A percentile compares a stretch with the other conserved stretches of the same genome.
Conservation (phyloP, 2,113 vertebrate genomes). For the Toxotes chatareus region DNA sequence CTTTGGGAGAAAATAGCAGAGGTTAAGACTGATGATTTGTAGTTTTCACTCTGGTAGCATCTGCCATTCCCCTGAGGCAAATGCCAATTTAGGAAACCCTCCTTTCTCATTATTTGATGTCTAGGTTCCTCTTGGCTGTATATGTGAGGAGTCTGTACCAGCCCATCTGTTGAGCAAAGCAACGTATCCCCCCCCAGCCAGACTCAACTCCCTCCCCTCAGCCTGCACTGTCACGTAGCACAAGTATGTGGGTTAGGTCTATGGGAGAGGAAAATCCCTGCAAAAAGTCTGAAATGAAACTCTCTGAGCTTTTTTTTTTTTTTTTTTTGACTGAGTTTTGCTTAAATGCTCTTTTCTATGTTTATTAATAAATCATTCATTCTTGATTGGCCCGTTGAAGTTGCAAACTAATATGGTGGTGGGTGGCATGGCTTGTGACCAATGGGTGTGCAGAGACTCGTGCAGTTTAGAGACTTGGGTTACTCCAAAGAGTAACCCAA, state of each 20-base stretch:
- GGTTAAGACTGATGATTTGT: conserved; percentile 42
- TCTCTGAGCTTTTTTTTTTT: too few species aligned
- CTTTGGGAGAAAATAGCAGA: conserved; percentile 50
- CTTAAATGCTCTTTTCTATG: not conserved
- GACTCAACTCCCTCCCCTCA: conserved; percentile 36
- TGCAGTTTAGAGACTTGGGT: too few species aligned
- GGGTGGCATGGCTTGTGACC: too few species aligned
- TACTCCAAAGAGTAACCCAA: too few species aligned
- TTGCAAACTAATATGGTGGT: too few species aligned
- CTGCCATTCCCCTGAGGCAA: conserved; percentile 46
- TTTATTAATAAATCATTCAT: not conserved
- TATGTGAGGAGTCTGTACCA: conserved; percentile 21
- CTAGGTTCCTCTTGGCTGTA: conserved; percentile 44
- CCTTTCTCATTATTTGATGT: conserved; percentile 64
- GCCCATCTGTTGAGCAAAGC: conserved; percentile 53
- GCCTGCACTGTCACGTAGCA: conserved; percentile 57
- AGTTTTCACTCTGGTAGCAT: conserved; percentile 42
- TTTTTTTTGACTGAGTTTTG: not conserved
- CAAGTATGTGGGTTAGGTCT: conserved; percentile 65
- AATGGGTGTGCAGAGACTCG: too few species aligned
- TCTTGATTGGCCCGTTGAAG: not conserved
- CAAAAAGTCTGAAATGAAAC: conserved; percentile 24
- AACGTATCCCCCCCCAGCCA: conserved; percentile 13
- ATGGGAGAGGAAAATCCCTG: conserved; percentile 35
- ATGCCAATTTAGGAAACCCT: conserved; percentile 56